phyloP scores from a whole-genome alignment of 2,888 invertebrate genomes.

The Hetaerina titia region DNA sequence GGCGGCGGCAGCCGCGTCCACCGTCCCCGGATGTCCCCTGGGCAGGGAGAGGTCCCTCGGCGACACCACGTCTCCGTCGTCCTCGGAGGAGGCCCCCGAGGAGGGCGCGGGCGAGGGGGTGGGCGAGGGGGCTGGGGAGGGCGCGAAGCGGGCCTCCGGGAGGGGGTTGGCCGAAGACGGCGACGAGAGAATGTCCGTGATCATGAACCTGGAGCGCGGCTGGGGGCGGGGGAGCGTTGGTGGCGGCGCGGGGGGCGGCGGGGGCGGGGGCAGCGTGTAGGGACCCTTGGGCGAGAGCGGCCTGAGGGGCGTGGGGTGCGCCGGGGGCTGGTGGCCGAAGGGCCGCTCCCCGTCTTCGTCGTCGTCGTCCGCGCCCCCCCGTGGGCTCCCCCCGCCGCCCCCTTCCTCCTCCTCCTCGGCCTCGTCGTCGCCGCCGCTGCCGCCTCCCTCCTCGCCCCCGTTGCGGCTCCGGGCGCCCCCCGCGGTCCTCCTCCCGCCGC shows the following conservation, averaged over 20 bases:
- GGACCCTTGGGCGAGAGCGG: slow-evolving; percentile 68
- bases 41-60: slow-evolving; percentile 63
- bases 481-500: slow-evolving; percentile 75
- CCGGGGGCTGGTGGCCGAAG: slow-evolving; percentile 74
- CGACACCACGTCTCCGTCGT: slow-evolving; percentile 67
- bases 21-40: background rate
- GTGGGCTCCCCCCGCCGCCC: slow-evolving; percentile 74
- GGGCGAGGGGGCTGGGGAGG: slow-evolving; percentile 38
- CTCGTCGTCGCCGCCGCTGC: background rate
- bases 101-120: slow-evolving; percentile 55
- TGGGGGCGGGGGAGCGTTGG: slow-evolving; percentile 67
- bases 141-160: background rate
- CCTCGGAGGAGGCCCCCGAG: slow-evolving; percentile 69
- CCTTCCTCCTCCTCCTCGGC: background rate
- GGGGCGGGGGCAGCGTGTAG: slow-evolving; percentile 63
- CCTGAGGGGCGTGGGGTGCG: slow-evolving; percentile 50
- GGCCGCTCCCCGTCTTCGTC: slow-evolving; percentile 78
- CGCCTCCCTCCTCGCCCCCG: slow-evolving; percentile 73
- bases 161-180: slow-evolving; percentile 43
- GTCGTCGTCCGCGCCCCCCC: slow-evolving; percentile 73
- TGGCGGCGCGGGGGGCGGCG: slow-evolving; percentile 66
- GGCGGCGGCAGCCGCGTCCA: background rate
- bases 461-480: slow-evolving; percentile 74
- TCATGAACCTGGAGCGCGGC: slow-evolving; percentile 68
- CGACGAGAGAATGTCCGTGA: slow-evolving; percentile 76